Conservation (phyloP, 2,113 vertebrate species). For the Tetraodon nigroviridis region DNA sequence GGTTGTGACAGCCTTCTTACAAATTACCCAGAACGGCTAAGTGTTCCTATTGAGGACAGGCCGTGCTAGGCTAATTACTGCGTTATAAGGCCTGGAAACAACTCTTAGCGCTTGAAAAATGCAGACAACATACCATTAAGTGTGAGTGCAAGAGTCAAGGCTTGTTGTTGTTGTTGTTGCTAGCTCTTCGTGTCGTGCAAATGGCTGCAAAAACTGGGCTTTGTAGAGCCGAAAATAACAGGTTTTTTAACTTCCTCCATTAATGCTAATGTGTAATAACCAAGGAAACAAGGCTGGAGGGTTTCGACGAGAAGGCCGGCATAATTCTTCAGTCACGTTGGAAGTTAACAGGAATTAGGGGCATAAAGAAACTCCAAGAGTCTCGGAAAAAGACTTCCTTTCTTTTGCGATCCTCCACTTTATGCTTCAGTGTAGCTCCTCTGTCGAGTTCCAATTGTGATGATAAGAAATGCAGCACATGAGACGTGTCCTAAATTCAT, state of each 20-base stretch:
- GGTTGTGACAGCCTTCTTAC: slow-evolving; percentile 52
- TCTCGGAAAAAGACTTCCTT: slow-evolving; percentile 16
- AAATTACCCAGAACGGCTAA: slow-evolving; percentile 52
- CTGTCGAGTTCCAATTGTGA: slow-evolving; percentile 35
- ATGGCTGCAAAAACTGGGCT: slow-evolving; percentile 34
- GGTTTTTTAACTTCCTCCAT: slow-evolving; percentile 51
- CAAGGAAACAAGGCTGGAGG: slow-evolving; percentile 46
- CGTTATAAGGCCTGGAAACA: slow-evolving; percentile 54
- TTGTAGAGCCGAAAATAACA: slow-evolving; percentile 60
- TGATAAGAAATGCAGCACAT: slow-evolving; percentile 44
- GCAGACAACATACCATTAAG: slow-evolving; percentile 61
- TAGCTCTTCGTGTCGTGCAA: slow-evolving; percentile 44
- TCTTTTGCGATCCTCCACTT: slow-evolving; percentile 33
- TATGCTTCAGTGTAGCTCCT: slow-evolving; percentile 44
- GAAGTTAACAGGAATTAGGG: slow-evolving; percentile 36
- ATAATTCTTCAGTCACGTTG: slow-evolving; percentile 16
- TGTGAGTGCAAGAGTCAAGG: slow-evolving; percentile 45
- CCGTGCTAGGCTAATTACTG: slow-evolving; percentile 56
- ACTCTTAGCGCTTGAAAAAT: slow-evolving; percentile 55
- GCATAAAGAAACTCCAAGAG: slow-evolving; percentile 11
- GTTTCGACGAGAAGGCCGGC: too few relatives aligned
- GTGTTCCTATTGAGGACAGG: slow-evolving; percentile 52
- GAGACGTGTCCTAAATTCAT: slow-evolving; percentile 55
- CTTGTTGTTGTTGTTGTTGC: slow-evolving; percentile 24
- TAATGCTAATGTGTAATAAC: slow-evolving; percentile 57